Evolutionary conservation across 2,113 vertebrate species (phyloP), one percentile per base, ranked within the genome.

Genomic region (Epinephelus moara): DNA sequence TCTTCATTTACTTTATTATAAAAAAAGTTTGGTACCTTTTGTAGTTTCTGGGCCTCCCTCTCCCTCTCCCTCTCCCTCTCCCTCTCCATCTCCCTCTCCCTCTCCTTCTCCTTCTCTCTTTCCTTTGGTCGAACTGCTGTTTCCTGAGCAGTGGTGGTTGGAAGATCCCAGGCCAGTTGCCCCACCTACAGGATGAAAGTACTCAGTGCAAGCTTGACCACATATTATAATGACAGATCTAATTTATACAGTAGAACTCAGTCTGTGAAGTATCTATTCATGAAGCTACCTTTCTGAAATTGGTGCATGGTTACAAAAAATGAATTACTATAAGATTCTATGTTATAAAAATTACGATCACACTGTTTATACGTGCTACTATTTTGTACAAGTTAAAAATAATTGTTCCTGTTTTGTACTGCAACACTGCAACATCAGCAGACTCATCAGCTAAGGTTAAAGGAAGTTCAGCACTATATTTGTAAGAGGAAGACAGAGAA

Each of bases 21-120:
- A 45, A 4, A 30, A 30, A 67, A 14, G 2, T 27, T 17, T 6
- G 2, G 1, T 78, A 89, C 88, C 86, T 88, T 66, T 37, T 53
- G 33, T 14, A 13, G 37, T 62, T 61, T 64, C 60, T 81, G 37
- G 56, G 47, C 59, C 13, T 80, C 49, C 3, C 2, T 70, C 8
- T 84, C 59, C 40, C 13, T 55, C 25, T 81, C 25, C 21, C 1
- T 56, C 11, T 74, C 56, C 19, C 11, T 56, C 45, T 72, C 40
- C 11, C 6, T 27, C 23, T 81, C 59, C 33, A 1, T 45, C 0
- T 78, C 7, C 40, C 6, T 55, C 25, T 81, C 19, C 21, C 1
- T 56, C 11, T 74, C 56, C 23, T 14, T 50, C 45, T 72, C 30
- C 8, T 1, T 21, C 37, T 78, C 56, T 21, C 6, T 60, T 0